These are phyloP conservation scores for Serinus canaria DNA, from an alignment of 2,113 vertebrate genomes.

Conservation along the genomic window DNA sequence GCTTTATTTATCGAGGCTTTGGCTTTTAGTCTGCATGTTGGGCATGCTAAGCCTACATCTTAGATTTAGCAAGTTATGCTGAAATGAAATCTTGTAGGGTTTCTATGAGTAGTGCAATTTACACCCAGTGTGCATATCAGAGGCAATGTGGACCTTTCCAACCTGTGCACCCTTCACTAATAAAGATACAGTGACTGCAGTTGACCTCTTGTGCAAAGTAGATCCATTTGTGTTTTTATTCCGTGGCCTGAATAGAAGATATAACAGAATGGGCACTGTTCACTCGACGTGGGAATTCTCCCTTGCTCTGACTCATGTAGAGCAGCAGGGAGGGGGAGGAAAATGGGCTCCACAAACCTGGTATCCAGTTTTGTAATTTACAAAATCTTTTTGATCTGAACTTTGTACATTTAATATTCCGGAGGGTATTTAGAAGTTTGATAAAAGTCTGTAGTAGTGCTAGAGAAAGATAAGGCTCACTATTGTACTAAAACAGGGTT, in stretches of 20 bases:
- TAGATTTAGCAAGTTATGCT: neutral
- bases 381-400: slow-evolving; percentile 17
- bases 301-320: neutral
- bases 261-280: slow-evolving; percentile 35
- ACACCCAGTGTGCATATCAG: accelerated
- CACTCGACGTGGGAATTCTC: slow-evolving; percentile 1
- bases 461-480: slow-evolving; percentile 47
- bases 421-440: neutral
- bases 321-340: neutral
- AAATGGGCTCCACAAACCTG: neutral
- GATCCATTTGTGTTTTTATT: neutral
- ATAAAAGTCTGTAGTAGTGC: neutral
- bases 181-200: neutral
- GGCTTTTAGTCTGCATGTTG: neutral
- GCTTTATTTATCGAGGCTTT: neutral
- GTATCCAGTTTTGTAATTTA: neutral
- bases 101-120: neutral
- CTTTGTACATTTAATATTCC: neutral
- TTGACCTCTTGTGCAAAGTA: slow-evolving; percentile 13
- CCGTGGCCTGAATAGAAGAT: neutral
- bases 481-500: slow-evolving; percentile 35
- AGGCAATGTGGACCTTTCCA: neutral
- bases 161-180: neutral
- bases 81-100: neutral
- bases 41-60: neutral